Base-by-base conservation (phyloP, 1,140 invertebrate genomes). In the Episyrphus balteatus region DNA sequence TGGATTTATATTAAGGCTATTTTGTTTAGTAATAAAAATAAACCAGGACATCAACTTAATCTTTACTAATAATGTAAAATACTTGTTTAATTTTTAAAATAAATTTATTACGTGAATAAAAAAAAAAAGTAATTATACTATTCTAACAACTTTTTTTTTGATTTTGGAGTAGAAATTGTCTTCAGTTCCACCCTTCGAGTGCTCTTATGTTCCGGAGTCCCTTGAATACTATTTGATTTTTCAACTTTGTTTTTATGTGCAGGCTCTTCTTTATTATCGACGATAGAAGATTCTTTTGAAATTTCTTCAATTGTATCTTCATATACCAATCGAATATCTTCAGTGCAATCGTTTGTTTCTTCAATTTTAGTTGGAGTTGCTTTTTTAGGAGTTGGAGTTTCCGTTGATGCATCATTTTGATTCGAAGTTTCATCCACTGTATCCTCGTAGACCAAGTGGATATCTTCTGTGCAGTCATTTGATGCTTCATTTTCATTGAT, bases 81-180 rank as follows among this genome's bases (percentile, higher is more conserved):
- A n/a, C 21, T 26, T 8, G 21, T 26, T 26, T 26, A 5, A 26
- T 26, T 26, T 26, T 26, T 26, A 26, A 26, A 26, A 26, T 26
- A 26, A 26, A 26, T 26, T 3, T 26, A 26, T 26, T 26, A 26
- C n/a, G n/a, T n/a, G n/a, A n/a, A 5, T 26, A 26, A 26, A 26
- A 8, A 26, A 26, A 26, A 26, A 26, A 8, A 26, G 8, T 5
- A 26, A 26, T 26, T 26, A 8, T 26, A 30, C 45, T 59, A 62
- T 11, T 63, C 55, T 47, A 64, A 53, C 14, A 65, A 49, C 57
- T 80, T 81, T 62, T 79, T 82, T 52, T 70, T 66, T 49, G 74
- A 77, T 60, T 83, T 86, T 32, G 83, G 83, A 59, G 83, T 85
- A 2, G 82, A 84, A 31, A 87, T 63, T 21, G 83, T 87, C 31